Evolutionary conservation across 2,888 invertebrate species (phyloP).

Genomic region (Deilephila porcellus): DNA sequence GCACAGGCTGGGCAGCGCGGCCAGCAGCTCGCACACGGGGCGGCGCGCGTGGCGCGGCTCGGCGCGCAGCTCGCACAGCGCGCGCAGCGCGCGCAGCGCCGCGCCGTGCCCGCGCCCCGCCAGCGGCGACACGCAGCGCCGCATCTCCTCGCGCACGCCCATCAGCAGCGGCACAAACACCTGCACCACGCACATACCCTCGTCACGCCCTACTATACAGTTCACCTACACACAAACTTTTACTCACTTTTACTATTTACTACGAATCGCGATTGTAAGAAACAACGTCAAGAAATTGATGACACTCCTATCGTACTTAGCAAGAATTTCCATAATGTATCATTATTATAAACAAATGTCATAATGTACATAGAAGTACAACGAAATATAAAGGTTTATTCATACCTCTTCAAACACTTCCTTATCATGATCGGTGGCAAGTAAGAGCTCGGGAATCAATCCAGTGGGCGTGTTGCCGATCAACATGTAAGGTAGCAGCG

Average conservation of each 20-base stretch:
- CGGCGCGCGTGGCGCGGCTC: conserved; percentile 87
- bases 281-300: no score
- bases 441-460: conserved; percentile 88
- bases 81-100: conserved; percentile 90
- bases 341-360: no score
- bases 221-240: no score
- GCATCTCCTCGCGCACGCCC: conserved; percentile 82
- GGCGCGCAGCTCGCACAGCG: conserved; percentile 92
- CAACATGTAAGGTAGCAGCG: conserved; percentile 88
- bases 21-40: conserved; percentile 86
- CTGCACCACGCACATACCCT: conserved; percentile 52
- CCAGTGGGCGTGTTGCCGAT: conserved; percentile 90
- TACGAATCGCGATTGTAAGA: no score
- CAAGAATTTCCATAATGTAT: no score
- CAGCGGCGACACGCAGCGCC: conserved; percentile 88
- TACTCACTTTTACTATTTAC: no score
- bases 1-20: conserved; percentile 84
- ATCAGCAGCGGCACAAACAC: conserved; percentile 73
- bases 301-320: no score
- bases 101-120: conserved; percentile 88
- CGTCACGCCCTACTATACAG: no score
- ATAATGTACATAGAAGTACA: background rate
- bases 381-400: conserved; percentile 37
- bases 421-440: conserved; percentile 85
- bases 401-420: conserved; percentile 82